These are phyloP conservation scores for Periophthalmodon schlosseri DNA, from an alignment of 2,113 vertebrate species.

Conservation along the genomic window DNA sequence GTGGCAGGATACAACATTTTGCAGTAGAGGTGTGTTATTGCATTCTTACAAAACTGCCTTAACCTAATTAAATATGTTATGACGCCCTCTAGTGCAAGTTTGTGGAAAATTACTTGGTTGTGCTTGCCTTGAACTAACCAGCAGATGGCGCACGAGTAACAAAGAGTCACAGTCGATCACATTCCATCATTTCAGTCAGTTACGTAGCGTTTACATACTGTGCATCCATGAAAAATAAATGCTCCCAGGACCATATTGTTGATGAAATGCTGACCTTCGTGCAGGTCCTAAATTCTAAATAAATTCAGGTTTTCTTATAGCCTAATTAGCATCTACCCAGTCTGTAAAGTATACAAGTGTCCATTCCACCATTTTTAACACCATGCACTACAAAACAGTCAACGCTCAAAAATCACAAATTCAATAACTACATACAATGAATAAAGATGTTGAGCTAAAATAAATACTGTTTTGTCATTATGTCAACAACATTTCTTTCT, in stretches of 20 bases:
- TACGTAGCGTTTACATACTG: not conserved
- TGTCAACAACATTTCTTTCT: no score
- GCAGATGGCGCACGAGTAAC: constrained; percentile 63
- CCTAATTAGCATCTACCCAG: no score
- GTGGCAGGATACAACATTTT: not conserved
- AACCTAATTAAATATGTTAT: not conserved
- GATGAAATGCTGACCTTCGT: no score
- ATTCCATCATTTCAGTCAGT: not conserved
- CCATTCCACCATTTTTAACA: no score
- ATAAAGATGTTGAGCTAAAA: no score
- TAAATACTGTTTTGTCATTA: no score
- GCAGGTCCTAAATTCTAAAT: no score
- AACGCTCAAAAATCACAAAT: no score
- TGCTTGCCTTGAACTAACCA: constrained; percentile 36
- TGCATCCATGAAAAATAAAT: not conserved
- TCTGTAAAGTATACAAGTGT: no score
- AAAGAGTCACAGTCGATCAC: not conserved
- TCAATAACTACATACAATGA: no score
- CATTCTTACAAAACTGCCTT: constrained; percentile 1
- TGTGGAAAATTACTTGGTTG: not conserved
- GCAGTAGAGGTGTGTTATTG: not conserved
- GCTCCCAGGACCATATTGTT: not conserved
- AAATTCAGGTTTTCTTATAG: no score
- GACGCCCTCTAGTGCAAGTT: constrained; percentile 33
- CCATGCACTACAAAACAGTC: no score